Evolutionary conservation across 2,113 vertebrate genomes (phyloP).

Genomic region (Pontoporia blainvillei): DNA sequence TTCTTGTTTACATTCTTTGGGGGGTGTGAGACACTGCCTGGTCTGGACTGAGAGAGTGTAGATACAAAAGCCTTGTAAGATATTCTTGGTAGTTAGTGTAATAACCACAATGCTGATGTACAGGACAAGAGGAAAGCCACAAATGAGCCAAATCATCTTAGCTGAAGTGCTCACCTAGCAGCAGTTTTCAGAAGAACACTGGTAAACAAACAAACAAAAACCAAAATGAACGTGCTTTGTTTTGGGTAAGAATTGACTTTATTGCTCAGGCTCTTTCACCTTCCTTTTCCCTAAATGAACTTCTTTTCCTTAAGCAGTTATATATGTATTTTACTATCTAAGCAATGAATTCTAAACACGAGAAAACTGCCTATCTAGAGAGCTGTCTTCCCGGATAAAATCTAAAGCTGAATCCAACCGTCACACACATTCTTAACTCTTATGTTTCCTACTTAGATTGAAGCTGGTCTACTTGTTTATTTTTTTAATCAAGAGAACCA

Average conservation of each 20-base stretch:
- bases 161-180: neutral
- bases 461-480: neutral
- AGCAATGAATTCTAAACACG: neutral
- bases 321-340: neutral
- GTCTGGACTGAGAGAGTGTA: neutral
- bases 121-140: slow-evolving; percentile 17
- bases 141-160: neutral
- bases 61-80: neutral
- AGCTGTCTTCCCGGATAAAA: neutral
- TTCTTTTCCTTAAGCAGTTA: neutral
- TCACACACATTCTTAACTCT: neutral
- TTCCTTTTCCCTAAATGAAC: neutral
- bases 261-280: neutral
- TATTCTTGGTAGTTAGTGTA: neutral
- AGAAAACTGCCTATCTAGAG: neutral
- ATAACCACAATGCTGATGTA: slow-evolving; percentile 16
- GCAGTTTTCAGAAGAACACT: neutral
- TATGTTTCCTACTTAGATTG: neutral
- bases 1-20: neutral
- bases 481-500: slow-evolving; percentile 37
- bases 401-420: neutral
- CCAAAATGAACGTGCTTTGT: neutral
- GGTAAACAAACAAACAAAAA: neutral
- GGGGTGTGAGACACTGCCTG: neutral
- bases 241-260: neutral